These are phyloP conservation scores for Trypoxylus dichotomus DNA, from an alignment of 1,140 invertebrate genomes.

Conservation along the genomic window DNA sequence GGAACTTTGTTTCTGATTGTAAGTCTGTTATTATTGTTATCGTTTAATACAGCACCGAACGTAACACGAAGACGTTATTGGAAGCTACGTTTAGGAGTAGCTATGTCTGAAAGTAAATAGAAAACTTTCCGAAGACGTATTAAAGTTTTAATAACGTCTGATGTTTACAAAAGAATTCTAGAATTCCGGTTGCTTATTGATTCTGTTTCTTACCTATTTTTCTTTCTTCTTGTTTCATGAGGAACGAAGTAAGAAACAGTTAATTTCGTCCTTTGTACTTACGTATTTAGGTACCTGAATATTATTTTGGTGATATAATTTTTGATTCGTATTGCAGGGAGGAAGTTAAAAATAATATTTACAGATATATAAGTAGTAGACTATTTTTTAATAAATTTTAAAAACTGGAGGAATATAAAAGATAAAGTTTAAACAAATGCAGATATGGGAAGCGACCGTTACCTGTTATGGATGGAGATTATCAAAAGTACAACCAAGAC, in stretches of 20 bases:
- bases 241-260: background rate
- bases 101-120: constrained; percentile 4
- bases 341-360: too few relatives aligned
- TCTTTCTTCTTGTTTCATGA: too few relatives aligned
- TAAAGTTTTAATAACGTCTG: constrained; percentile 20
- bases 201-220: background rate
- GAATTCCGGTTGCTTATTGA: background rate
- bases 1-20: background rate
- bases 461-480: too few relatives aligned
- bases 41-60: background rate
- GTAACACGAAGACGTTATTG: constrained; percentile 14
- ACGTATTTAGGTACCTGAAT: background rate
- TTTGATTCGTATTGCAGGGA: too few relatives aligned
- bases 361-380: too few relatives aligned
- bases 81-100: constrained; percentile 9
- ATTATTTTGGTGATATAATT: too few relatives aligned
- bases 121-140: background rate
- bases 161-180: constrained; percentile 22
- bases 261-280: background rate
- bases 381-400: too few relatives aligned
- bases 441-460: too few relatives aligned
- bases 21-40: constrained; percentile 8
- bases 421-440: too few relatives aligned
- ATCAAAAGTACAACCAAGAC: too few relatives aligned
- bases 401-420: too few relatives aligned